Percentiles rank a stretch among this genome's conserved stretches.
These are phyloP conservation scores for Galeopterus variegatus DNA, from an alignment of 2,113 vertebrate genomes.

Conservation along the genomic window DNA sequence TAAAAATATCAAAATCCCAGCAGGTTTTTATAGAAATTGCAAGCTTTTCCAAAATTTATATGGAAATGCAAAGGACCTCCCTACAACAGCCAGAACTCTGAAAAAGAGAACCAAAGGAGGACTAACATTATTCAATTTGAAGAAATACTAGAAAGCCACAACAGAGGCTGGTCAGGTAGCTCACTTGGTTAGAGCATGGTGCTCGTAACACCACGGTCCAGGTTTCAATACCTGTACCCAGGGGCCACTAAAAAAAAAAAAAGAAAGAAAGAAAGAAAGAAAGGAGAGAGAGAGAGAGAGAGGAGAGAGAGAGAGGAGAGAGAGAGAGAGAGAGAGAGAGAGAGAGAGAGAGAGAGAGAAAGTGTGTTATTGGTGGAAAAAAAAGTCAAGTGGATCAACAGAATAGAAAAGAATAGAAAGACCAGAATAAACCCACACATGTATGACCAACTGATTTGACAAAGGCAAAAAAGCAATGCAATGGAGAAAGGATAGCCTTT, in stretches of 20 bases:
- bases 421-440: not conserved
- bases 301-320: too few species aligned
- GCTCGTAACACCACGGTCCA: too few species aligned
- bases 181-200: too few species aligned
- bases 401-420: not conserved
- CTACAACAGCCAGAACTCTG: not conserved
- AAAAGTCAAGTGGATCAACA: not conserved
- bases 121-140: not conserved
- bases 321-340: rapidly evolving
- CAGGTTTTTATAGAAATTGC: not conserved
- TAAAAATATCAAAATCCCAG: not conserved
- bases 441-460: not conserved
- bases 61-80: not conserved
- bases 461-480: not conserved
- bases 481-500: not conserved
- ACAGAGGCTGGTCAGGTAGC: not conserved
- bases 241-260: too few species aligned
- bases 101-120: not conserved
- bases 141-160: slow-evolving; percentile 13
- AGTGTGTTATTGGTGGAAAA: not conserved
- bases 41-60: not conserved
- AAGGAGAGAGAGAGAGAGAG: too few species aligned
- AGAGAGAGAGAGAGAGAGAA: too few species aligned
- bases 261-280: too few species aligned
- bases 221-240: too few species aligned